phyloP scores from a whole-genome alignment of 2,797 vertebrate species.

The Karalla daura region DNA sequence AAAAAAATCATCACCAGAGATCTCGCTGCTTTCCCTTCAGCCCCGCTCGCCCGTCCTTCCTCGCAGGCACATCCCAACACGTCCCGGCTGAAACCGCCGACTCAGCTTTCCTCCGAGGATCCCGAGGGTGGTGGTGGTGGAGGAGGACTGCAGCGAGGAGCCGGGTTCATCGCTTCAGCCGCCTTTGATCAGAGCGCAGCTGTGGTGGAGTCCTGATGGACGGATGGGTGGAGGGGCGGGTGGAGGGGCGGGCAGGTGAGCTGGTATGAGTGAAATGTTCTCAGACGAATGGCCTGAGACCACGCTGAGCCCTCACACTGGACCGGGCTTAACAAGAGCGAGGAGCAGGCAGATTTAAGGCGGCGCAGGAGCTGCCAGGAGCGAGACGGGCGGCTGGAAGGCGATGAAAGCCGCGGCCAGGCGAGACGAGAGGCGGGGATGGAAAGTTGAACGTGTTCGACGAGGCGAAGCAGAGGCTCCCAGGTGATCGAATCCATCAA shows the following conservation, averaged over 20 bases:
- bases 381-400: constrained; percentile 2
- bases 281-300: background rate
- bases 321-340: background rate
- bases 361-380: background rate
- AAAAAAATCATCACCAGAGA: background rate
- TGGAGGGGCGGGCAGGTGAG: no score
- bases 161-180: constrained; percentile 3
- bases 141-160: background rate
- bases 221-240: no score
- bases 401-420: background rate
- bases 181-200: constrained; percentile 13
- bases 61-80: constrained; percentile 48
- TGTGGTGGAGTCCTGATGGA: constrained; percentile 1
- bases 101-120: constrained; percentile 34
- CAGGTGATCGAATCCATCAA: no score
- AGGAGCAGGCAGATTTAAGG: background rate
- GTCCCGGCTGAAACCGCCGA: constrained; percentile 36
- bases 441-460: background rate
- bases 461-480: no score
- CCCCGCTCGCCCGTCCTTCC: no score
- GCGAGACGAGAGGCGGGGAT: background rate
- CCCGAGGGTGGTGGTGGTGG: constrained; percentile 30
- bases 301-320: background rate
- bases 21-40: background rate
- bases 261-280: constrained; percentile 12